Conservation (phyloP, 2,113 vertebrate genomes). For the Nycticryphes semicollaris region DNA sequence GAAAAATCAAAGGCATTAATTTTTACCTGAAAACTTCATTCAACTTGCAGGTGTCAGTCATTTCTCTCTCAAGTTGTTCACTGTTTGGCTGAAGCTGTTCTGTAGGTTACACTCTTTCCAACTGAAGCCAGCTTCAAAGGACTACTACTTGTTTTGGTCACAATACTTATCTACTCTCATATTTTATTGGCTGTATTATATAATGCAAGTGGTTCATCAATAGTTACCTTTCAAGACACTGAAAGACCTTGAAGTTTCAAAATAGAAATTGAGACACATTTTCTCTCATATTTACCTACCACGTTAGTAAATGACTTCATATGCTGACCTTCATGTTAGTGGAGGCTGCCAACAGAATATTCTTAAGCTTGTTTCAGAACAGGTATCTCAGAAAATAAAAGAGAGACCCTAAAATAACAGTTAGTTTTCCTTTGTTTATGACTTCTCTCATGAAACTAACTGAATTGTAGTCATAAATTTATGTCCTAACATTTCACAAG, state of each 20-base stretch:
- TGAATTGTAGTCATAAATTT: neutral
- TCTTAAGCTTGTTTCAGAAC: neutral
- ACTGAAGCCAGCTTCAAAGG: neutral
- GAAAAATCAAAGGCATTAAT: neutral
- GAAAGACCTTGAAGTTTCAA: neutral
- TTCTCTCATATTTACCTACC: neutral
- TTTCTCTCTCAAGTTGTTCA: neutral
- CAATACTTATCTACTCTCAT: neutral
- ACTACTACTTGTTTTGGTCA: neutral
- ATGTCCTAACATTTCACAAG: neutral
- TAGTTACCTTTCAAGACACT: neutral
- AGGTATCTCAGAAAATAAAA: neutral
- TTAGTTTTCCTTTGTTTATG: neutral
- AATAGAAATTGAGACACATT: neutral
- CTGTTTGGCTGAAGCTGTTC: neutral
- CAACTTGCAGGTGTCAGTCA: fast-evolving
- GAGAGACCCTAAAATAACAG: neutral
- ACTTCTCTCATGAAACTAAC: neutral
- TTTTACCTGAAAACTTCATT: neutral
- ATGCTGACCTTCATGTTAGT: neutral
- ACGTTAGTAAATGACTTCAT: neutral
- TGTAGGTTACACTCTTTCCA: neutral
- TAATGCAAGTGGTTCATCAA: neutral
- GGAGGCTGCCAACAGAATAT: neutral
- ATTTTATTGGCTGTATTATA: neutral